Percentiles rank a stretch among this genome's conserved stretches.
Evolutionary conservation across 2,113 vertebrate genomes (phyloP).

Genomic region (Halichoerus grypus): DNA sequence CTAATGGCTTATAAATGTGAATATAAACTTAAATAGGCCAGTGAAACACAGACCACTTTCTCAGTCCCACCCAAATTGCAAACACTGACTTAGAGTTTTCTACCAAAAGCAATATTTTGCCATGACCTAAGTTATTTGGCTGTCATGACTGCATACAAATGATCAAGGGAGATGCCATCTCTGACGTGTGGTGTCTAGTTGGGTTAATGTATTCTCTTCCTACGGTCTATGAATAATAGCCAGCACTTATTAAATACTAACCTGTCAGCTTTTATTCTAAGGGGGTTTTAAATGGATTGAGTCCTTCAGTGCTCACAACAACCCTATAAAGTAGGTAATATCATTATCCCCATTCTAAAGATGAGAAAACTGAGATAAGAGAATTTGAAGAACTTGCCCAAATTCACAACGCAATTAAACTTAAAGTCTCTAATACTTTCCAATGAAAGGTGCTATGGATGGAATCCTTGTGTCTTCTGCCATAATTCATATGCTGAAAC

Average conservation of each 20-base stretch:
- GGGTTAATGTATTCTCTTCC: background rate
- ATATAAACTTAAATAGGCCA: constrained; percentile 48
- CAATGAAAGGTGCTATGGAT: background rate
- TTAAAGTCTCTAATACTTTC: background rate
- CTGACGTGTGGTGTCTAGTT: background rate
- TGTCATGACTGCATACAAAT: background rate
- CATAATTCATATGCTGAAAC: background rate
- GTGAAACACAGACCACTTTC: constrained; percentile 45
- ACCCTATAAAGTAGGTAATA: background rate
- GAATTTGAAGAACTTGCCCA: background rate
- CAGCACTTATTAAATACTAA: background rate
- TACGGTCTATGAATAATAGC: background rate
- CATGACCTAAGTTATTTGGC: constrained; percentile 34
- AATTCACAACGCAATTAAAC: background rate
- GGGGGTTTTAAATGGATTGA: background rate
- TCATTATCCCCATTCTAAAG: background rate
- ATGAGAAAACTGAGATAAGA: constrained; percentile 15
- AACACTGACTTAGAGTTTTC: constrained; percentile 44
- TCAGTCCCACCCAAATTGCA: constrained; percentile 41
- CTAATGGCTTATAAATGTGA: background rate
- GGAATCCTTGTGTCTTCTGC: background rate
- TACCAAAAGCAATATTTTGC: constrained; percentile 61
- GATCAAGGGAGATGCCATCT: background rate
- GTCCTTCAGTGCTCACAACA: background rate
- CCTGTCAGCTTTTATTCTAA: background rate